Percentiles rank a stretch among this genome's conserved stretches.
Evolutionary conservation across 1,140 invertebrate genomes (phyloP).

Genomic region (Drosophila saltans): DNA sequence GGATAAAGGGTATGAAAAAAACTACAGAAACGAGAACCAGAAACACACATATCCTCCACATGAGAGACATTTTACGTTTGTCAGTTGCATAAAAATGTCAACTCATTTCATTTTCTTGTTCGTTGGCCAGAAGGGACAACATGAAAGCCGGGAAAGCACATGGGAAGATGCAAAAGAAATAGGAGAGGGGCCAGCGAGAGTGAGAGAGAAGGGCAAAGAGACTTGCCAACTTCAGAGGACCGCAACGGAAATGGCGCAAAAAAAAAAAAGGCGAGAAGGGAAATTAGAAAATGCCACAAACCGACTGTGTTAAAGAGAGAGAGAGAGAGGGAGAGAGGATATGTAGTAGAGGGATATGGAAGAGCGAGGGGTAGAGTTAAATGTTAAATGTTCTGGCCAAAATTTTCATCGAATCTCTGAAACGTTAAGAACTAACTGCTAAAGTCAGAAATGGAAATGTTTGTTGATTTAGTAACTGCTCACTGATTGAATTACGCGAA

Average conservation of each 20-base stretch:
- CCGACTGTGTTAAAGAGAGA: conserved; percentile 12
- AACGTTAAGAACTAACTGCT: conserved; percentile 28
- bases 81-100: conserved; percentile 81
- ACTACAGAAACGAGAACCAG: conserved; percentile 10
- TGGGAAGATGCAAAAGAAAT: conserved; percentile 2
- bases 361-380: background rate
- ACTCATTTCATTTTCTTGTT: conserved; percentile 52
- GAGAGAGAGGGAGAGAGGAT: background rate
- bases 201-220: conserved; percentile 34
- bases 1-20: conserved; percentile 23
- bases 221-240: conserved; percentile 68
- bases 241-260: conserved; percentile 76
- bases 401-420: conserved; percentile 11
- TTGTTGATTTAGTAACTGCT: conserved; percentile 73
- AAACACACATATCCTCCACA: conserved; percentile 49
- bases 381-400: conserved; percentile 8
- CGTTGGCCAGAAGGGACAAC: conserved; percentile 27
- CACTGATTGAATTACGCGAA: conserved; percentile 71
- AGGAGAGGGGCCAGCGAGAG: too few species aligned
- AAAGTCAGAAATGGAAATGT: conserved; percentile 43
- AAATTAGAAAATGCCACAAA: conserved; percentile 75
- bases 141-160: background rate
- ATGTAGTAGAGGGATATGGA: background rate
- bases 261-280: conserved; percentile 53
- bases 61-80: conserved; percentile 69